A percentile compares a stretch with the other conserved stretches of the same genome.
Conservation (phyloP, 1,140 invertebrate genomes). For the Planococcus citri region DNA sequence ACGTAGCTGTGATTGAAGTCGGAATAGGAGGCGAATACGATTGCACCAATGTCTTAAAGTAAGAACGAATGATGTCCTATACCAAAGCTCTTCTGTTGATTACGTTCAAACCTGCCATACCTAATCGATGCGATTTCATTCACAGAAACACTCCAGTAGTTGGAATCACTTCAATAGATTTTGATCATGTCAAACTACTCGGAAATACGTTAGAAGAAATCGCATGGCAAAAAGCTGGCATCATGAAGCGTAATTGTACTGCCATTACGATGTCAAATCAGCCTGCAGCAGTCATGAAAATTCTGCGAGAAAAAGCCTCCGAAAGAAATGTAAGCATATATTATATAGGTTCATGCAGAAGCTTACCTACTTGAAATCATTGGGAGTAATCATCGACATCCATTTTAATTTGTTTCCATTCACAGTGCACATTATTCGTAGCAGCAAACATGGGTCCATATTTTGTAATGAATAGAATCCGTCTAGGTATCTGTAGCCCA, state of each 20-base stretch:
- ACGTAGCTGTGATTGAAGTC: conserved; percentile 91
- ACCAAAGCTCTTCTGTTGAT: no score
- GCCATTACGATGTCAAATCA: conserved; percentile 62
- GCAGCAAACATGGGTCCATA: conserved; percentile 45
- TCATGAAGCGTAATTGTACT: conserved; percentile 69
- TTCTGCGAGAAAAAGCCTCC: conserved; percentile 50
- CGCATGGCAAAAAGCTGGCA: conserved; percentile 89
- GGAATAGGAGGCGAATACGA: conserved; percentile 94
- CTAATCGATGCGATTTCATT: conserved; percentile 21
- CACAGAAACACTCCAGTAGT: conserved; percentile 59
- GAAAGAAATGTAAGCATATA: conserved; percentile 52
- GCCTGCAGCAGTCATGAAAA: conserved; percentile 47
- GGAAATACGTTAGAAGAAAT: conserved; percentile 78
- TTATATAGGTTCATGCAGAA: no score
- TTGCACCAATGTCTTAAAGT: conserved; percentile 83
- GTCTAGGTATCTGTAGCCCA: conserved; percentile 36
- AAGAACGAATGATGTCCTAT: no score
- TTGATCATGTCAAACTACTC: conserved; percentile 77
- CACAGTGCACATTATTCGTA: conserved; percentile 37
- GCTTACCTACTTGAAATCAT: no score
- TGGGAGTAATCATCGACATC: no score
- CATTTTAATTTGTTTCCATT: conserved; percentile 18
- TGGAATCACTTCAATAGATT: conserved; percentile 78
- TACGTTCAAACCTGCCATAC: no score
- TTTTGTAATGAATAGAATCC: conserved; percentile 35